phyloP scores from a whole-genome alignment of 2,888 invertebrate genomes.

The Dascillus cervinus region DNA sequence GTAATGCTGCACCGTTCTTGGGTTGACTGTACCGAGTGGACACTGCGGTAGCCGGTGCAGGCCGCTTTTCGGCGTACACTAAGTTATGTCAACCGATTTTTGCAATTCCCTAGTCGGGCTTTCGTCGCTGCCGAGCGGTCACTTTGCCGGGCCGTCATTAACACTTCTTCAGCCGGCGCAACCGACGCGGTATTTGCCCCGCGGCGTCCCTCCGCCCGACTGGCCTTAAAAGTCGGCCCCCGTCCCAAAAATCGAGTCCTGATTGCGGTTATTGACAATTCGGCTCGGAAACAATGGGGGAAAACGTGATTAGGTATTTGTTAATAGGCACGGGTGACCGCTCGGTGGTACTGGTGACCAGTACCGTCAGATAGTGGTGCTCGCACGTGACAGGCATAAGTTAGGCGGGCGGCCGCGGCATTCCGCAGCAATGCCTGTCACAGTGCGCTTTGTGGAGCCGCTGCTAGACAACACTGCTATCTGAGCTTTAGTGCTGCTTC shows the following conservation, averaged over 20 bases:
- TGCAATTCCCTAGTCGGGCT: conserved; percentile 28
- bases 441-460: conserved; percentile 32
- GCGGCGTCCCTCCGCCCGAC: no score
- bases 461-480: conserved; percentile 18
- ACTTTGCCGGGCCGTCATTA: no score
- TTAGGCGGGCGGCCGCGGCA: conserved; percentile 36
- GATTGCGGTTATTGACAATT: no score
- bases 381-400: conserved; percentile 41
- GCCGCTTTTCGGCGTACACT: conserved; percentile 40
- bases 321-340: conserved; percentile 17
- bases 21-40: conserved; percentile 36
- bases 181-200: no score
- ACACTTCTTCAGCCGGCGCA: no score
- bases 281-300: no score
- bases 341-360: conserved; percentile 27
- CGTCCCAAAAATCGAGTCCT: no score
- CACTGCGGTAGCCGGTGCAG: conserved; percentile 33
- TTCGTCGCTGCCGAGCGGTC: conserved; percentile 22
- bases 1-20: conserved; percentile 38
- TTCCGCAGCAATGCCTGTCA: conserved; percentile 36
- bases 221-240: no score
- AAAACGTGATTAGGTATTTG: no score
- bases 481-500: conserved; percentile 15
- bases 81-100: conserved; percentile 40
- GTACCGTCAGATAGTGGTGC: conserved; percentile 29